phyloP scores from a whole-genome alignment of 2,888 invertebrate species.

The Drosophila longiperda region DNA sequence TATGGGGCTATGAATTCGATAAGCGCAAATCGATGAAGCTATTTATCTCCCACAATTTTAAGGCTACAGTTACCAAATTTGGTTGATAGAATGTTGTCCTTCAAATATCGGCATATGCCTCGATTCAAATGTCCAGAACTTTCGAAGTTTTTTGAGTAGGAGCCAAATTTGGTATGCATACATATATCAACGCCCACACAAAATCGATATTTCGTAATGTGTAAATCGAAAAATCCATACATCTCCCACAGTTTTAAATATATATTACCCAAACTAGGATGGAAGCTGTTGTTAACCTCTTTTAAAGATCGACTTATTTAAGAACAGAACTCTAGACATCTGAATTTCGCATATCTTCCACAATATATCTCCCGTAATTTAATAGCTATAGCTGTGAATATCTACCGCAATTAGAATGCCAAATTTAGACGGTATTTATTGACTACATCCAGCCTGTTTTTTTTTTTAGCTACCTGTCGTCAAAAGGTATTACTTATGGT shows the following conservation, averaged over 20 bases:
- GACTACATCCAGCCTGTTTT: neutral
- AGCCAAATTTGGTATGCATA: no score
- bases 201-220: neutral
- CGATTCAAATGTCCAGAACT: no score
- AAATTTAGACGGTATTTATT: neutral
- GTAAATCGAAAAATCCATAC: no score
- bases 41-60: no score
- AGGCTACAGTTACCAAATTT: neutral
- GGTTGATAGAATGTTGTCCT: no score
- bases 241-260: no score
- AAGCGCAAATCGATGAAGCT: neutral
- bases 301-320: no score
- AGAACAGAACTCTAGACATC: no score
- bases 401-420: neutral
- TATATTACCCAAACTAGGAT: no score
- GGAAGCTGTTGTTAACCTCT: no score
- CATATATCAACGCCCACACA: neutral
- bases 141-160: no score
- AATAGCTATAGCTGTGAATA: neutral
- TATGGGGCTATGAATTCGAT: neutral
- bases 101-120: neutral
- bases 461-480: neutral
- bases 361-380: neutral
- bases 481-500: neutral
- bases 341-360: no score